Base-by-base conservation (phyloP, 2,888 invertebrate species). In the Loripinus fragilis region DNA sequence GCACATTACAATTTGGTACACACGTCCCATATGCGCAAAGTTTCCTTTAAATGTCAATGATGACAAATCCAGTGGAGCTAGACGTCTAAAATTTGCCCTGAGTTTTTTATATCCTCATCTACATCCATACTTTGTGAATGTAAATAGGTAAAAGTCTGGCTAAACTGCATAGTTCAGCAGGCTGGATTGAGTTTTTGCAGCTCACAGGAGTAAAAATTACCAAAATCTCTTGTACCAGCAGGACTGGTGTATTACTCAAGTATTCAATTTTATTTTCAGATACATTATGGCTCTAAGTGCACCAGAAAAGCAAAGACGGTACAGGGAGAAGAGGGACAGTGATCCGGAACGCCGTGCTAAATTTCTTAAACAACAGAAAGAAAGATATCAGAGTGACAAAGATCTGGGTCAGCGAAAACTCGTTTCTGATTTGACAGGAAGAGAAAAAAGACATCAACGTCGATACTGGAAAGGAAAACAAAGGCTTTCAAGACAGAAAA, bases 301-400 rank as follows among this genome's bases (percentile, higher is more conserved):
- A 35, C 66, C 66, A 17, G 73, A 50, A 66, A 30, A 48, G 33
- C 73, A 73, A 23, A 42, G 28, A 38, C 41, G 35, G 28, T 73
- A 35, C 23, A 25, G 66, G 23, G n/a, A 33, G 20, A 50, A 10
- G n/a, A 10, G 73, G 30, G 73, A 73, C 42, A 30, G 25, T 33
- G 66, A 71, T 71, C 41, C 42, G 2, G 28, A 55, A 38, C 55
- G 30, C 41, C 38, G 73, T 30, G 48, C 12, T 2, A 33, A 23
- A 17, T 66, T 50, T 50, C 38, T 66, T 2, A 10, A 73, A 33
- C n/a, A n/a, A n/a, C 12, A 42, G 17, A 65, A 66, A 28, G 25
- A 48, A 33, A 45, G 33, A 35, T 73, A 66, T 73, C 20, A 73
- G 42, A 1, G n/a, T 10, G 73, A 73, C 35, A 73, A 73, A 38